Evolutionary conservation across 2,113 vertebrate genomes (phyloP), one percentile per base, ranked within the genome.

Genomic region (Fregata magnificens): DNA sequence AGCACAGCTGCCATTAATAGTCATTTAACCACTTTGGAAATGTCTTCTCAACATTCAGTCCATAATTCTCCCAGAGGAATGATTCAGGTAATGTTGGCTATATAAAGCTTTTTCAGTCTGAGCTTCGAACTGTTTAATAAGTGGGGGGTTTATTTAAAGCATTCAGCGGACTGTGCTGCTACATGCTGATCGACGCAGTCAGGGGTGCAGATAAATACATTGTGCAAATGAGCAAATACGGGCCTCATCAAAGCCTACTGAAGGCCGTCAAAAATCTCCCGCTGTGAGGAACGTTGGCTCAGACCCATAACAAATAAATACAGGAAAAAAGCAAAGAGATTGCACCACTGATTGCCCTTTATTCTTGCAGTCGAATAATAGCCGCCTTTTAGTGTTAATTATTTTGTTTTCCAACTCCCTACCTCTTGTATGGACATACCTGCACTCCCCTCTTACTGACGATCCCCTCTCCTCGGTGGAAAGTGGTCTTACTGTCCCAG

Each of bases 261-360:
- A 94, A 82, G 53, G 78, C 81, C 73, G 92, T 97, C 86, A 95
- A 76, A 96, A 92, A 72, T 53, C 73, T 91, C 96, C 88, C 53
- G 82, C 93, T 93, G 95, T 52, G 95, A 92, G 50, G 40, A 86
- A 49, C 1, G 1, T 66, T 95, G 11, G 6, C 83, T 91, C 70
- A 95, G 81, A 76, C 76, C 95, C 81, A 53, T 91, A 87, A 95
- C 93, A 96, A 94, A 95, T 87, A 96, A 95, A 95, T 69, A 70
- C 40, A 53, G 29, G 20, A 38, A 24, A 69, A 94, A 91, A 80
- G 58, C 66, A 42, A 65, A 80, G 74, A 49, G n/a, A 45, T 55
- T 72, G 45, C n/a, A 34, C 20, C 15, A 5, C 73, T 82, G 61
- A 82, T 76, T 67, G 44, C 49, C 58, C 53, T 95, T 94, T 79